A percentile compares a stretch with the other conserved stretches of the same genome.
Evolutionary conservation across 2,888 invertebrate species (phyloP).

Genomic region (Coelinius sp.): DNA sequence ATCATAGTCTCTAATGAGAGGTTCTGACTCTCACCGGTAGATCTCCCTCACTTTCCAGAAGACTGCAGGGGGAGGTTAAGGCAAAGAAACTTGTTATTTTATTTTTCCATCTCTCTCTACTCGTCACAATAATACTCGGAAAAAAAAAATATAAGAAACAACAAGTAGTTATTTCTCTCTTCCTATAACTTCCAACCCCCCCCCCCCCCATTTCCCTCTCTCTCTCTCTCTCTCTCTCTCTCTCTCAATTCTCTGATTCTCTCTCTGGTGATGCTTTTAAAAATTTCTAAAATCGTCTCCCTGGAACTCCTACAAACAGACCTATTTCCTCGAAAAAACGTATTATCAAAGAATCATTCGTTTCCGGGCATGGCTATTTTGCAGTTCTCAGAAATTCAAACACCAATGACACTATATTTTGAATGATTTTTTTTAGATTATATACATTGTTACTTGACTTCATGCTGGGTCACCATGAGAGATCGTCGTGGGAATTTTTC

Average conservation of each 20-base stretch:
- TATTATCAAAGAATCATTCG: constrained; percentile 40
- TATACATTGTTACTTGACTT: constrained; percentile 7
- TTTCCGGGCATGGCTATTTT: constrained; percentile 36
- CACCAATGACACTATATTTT: constrained; percentile 15
- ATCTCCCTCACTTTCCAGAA: constrained; percentile 20
- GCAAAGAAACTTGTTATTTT: constrained; percentile 19
- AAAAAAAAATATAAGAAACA: constrained; percentile 14
- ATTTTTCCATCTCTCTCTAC: constrained; percentile 27
- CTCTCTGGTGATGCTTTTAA: constrained; percentile 1
- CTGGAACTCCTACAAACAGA: constrained; percentile 37
- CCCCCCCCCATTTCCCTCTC: constrained; percentile 3
- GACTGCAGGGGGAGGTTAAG: constrained; percentile 15
- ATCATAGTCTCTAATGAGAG: constrained; percentile 32
- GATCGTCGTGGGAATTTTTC: constrained; percentile 1
- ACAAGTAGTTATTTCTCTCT: constrained; percentile 9
- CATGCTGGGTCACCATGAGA: neutral
- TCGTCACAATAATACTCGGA: constrained; percentile 1
- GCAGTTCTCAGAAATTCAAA: constrained; percentile 7
- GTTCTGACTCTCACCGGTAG: constrained; percentile 28
- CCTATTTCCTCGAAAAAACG: constrained; percentile 36
- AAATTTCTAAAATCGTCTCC: constrained; percentile 30
- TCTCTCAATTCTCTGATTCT: neutral
- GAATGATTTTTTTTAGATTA: constrained; percentile 28
- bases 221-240: constrained; percentile 27
- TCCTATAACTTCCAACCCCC: neutral